Conservation (phyloP, 2,888 invertebrate species). For the Onthophagus sagittarius region DNA sequence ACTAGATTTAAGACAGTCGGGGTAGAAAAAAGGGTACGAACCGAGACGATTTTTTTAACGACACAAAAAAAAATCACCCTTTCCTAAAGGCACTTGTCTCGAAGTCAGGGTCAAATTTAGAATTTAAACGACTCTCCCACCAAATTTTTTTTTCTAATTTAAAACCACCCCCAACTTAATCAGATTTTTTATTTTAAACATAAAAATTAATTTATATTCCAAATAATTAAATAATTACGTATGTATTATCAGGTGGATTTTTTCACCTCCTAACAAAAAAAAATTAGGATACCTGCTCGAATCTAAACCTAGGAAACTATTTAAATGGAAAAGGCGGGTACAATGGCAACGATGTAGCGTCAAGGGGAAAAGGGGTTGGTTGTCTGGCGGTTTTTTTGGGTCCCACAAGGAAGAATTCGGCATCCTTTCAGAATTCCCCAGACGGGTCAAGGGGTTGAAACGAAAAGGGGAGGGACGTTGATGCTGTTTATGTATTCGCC, state of each 20-base stretch:
- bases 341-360: not conserved
- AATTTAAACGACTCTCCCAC: constrained; percentile 36
- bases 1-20: no score
- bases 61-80: constrained; percentile 30
- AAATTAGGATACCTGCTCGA: not conserved
- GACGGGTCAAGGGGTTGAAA: not conserved
- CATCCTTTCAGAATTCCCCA: not conserved
- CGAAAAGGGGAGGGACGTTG: not conserved
- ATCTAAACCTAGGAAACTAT: not conserved
- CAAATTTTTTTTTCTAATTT: constrained; percentile 3
- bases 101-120: constrained; percentile 39
- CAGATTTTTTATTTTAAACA: constrained; percentile 6
- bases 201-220: not conserved
- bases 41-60: constrained; percentile 36
- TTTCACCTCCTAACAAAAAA: not conserved
- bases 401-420: not conserved
- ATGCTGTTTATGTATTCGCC: not conserved
- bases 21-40: constrained; percentile 11
- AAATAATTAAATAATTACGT: not conserved
- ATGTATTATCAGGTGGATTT: not conserved
- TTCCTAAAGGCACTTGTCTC: constrained; percentile 42
- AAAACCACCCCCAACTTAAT: constrained; percentile 20
- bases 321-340: not conserved
- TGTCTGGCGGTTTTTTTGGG: not conserved
- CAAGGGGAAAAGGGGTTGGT: not conserved